Evolutionary conservation across 2,797 vertebrate genomes (phyloP).

Genomic region (Sorex maritimensis): DNA sequence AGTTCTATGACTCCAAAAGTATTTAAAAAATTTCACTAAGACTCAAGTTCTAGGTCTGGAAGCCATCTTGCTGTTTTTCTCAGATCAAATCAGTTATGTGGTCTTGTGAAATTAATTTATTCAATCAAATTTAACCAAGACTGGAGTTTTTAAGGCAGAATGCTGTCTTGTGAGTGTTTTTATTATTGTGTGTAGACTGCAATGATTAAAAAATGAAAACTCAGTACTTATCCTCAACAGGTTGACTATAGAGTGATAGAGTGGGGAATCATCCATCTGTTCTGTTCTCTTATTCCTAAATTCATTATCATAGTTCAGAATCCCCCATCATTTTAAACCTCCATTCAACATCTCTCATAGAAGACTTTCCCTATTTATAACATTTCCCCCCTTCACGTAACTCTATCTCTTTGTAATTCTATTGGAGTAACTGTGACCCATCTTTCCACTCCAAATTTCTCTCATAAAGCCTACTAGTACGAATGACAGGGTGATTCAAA

Average conservation of each 20-base stretch:
- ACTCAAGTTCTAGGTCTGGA: conserved; percentile 4
- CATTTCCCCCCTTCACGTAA: no score
- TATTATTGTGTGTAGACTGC: conserved; percentile 6
- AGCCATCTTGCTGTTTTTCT: conserved; percentile 45
- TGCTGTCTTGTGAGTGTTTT: background rate
- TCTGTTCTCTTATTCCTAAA: conserved; percentile 24
- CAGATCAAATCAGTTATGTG: background rate
- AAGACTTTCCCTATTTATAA: no score
- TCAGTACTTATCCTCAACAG: conserved; percentile 22
- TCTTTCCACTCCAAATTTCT: no score
- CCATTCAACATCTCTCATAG: no score
- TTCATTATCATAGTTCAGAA: no score
- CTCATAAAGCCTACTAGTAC: no score
- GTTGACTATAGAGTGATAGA: background rate
- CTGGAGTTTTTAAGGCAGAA: background rate
- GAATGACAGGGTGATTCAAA: no score
- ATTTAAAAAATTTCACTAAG: conserved; percentile 66
- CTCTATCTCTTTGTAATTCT: no score
- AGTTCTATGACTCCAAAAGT: conserved; percentile 30
- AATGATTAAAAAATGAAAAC: conserved; percentile 43
- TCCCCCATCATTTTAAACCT: no score
- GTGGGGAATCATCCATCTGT: background rate
- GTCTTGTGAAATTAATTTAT: conserved; percentile 60
- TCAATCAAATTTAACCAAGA: conserved; percentile 27
- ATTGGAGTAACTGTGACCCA: no score